These are phyloP conservation scores for Rhineura floridana DNA, from an alignment of 2,113 vertebrate species.

Conservation along the genomic window DNA sequence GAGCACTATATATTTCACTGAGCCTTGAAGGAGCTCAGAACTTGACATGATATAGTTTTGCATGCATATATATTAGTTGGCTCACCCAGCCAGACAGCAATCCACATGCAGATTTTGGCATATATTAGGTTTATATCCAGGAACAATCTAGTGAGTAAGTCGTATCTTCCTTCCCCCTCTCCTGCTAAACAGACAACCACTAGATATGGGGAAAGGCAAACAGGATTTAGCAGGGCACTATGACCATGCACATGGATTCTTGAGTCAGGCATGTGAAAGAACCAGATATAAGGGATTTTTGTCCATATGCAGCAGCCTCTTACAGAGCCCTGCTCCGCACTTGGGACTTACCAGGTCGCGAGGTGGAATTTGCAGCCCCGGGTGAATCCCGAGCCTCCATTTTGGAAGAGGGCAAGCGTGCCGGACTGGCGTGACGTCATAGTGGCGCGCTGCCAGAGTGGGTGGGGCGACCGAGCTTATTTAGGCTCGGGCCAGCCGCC, in stretches of 20 bases:
- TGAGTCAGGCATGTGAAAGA: neutral
- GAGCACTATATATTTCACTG: conserved; percentile 8
- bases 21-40: conserved; percentile 29
- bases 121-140: too few species aligned
- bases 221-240: neutral
- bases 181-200: neutral
- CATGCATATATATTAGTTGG: neutral
- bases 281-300: neutral
- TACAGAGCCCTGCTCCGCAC: too few species aligned
- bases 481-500: too few species aligned
- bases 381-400: too few species aligned
- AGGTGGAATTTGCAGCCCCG: too few species aligned
- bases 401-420: too few species aligned
- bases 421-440: too few species aligned
- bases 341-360: too few species aligned
- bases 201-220: neutral
- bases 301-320: neutral
- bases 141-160: neutral
- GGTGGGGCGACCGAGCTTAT: too few species aligned
- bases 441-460: too few species aligned
- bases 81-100: too few species aligned
- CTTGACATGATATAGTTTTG: neutral
- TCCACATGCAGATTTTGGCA: neutral
- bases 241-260: neutral
- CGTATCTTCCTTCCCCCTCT: neutral